phyloP scores from a whole-genome alignment of 2,113 vertebrate species.

The Pristiophorus japonicus region DNA sequence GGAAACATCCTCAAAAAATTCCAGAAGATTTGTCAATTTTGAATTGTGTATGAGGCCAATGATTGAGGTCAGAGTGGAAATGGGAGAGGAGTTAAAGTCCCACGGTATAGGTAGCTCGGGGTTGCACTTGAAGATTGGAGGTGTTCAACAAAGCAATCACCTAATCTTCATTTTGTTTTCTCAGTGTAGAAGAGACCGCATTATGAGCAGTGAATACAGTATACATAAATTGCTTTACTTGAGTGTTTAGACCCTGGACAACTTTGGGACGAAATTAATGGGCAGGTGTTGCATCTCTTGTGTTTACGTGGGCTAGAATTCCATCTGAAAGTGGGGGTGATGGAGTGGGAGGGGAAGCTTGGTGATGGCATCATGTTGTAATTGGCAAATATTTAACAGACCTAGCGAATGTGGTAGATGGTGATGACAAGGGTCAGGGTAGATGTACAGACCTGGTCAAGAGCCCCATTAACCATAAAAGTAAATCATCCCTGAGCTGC shows the following conservation, averaged over 20 bases:
- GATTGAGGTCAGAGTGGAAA: too few species aligned
- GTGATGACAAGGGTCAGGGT: background rate
- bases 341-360: background rate
- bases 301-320: background rate
- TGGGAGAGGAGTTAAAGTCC: too few species aligned
- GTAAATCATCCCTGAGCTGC: background rate
- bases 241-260: background rate
- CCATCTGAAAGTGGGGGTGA: background rate
- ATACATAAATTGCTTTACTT: background rate
- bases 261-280: background rate
- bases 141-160: too few species aligned
- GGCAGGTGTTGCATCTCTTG: background rate
- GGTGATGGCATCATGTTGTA: background rate
- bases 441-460: background rate
- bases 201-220: too few species aligned
- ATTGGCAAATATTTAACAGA: background rate
- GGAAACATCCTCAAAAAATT: too few species aligned
- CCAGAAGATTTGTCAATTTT: too few species aligned
- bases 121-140: too few species aligned
- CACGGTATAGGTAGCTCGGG: too few species aligned
- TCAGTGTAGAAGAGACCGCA: too few species aligned
- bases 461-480: background rate
- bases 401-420: background rate
- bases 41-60: too few species aligned
- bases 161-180: too few species aligned